Evolutionary conservation across 2,113 vertebrate species (phyloP).

Genomic region (Oxygymnocypris stewartii): DNA sequence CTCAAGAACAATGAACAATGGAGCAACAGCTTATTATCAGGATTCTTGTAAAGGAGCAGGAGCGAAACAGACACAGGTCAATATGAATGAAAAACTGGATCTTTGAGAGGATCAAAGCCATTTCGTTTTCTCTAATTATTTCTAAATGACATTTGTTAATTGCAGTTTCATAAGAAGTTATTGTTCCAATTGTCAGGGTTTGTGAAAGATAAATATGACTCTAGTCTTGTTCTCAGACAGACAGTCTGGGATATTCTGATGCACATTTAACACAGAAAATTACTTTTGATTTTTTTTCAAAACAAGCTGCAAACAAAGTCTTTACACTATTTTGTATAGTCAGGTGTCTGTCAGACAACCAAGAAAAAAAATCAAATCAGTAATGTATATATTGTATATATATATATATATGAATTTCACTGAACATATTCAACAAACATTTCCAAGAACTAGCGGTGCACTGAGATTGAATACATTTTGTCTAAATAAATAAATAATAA

Average conservation of each 20-base stretch:
- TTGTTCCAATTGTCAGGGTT: not conserved
- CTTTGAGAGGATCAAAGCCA: not conserved
- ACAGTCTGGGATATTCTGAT: not conserved
- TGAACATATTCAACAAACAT: not conserved
- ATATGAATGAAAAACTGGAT: not conserved
- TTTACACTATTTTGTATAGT: not conserved
- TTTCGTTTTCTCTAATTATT: not conserved
- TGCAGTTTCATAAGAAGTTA: not conserved
- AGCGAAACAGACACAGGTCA: not conserved
- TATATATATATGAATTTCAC: no score
- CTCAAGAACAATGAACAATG: constrained; percentile 6
- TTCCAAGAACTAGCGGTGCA: not conserved
- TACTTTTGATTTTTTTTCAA: not conserved
- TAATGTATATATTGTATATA: no score
- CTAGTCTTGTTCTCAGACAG: not conserved
- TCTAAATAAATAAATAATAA: not conserved
- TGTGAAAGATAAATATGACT: not conserved
- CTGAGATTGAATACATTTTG: not conserved
- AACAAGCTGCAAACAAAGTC: not conserved
- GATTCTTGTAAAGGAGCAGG: not conserved
- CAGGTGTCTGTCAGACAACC: not conserved
- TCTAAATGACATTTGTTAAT: not conserved
- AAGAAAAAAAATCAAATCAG: not conserved
- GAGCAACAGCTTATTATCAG: not conserved
- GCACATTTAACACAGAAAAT: not conserved